Evolutionary conservation across 2,113 vertebrate species (phyloP).

Genomic region (Erinaceus europaeus): DNA sequence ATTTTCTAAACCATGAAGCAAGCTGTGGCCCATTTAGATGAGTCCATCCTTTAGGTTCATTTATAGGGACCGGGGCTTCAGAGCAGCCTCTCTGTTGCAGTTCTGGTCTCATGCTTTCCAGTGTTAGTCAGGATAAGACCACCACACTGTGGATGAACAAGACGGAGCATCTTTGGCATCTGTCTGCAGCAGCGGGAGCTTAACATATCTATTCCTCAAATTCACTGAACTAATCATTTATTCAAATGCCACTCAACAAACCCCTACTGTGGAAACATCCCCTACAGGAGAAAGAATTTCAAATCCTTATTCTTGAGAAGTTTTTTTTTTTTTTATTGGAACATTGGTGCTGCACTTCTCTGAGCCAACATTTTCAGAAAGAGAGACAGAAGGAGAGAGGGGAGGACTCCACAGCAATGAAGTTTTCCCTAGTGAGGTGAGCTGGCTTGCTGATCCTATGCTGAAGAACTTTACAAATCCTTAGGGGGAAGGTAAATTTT

Average conservation of each 20-base stretch:
- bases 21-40: accelerated
- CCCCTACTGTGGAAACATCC: neutral
- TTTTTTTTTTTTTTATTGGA: too few relatives aligned
- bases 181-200: neutral
- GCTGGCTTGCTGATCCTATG: too few relatives aligned
- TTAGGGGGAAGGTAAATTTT: neutral
- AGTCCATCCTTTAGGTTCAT: neutral
- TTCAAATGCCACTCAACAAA: neutral
- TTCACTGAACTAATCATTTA: neutral
- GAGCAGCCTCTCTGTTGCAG: neutral
- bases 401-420: too few relatives aligned
- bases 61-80: accelerated
- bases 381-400: too few relatives aligned
- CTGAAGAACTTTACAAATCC: neutral
- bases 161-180: neutral
- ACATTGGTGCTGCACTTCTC: too few relatives aligned
- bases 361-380: too few relatives aligned
- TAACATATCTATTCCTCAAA: neutral
- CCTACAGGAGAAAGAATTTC: neutral
- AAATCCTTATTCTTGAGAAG: neutral
- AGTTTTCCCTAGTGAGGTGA: too few relatives aligned
- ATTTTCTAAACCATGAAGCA: neutral
- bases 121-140: neutral
- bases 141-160: neutral
- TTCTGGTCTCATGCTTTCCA: neutral